Evolutionary conservation across 37 sponge, comb jelly and placozoan species (phyloP).

Genomic region (Dysidea cf. avara): DNA sequence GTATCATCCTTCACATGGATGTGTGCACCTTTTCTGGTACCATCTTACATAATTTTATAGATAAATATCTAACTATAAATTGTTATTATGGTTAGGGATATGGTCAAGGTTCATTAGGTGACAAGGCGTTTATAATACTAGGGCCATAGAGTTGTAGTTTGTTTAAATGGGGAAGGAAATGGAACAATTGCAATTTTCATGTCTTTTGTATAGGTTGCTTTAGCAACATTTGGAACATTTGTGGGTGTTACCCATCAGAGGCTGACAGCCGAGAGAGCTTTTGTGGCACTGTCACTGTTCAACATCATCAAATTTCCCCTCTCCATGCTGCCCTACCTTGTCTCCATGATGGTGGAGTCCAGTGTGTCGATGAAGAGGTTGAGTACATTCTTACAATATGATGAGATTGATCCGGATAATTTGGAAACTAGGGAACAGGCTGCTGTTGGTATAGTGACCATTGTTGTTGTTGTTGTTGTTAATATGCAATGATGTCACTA

Average conservation of each 20-base stretch:
- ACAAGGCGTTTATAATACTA: slow-evolving; percentile 39
- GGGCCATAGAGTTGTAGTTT: slow-evolving; percentile 18
- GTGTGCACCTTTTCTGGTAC: slow-evolving; percentile 71
- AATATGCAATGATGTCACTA: background rate
- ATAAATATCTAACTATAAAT: background rate
- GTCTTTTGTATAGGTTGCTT: too few species aligned
- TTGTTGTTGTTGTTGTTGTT: background rate
- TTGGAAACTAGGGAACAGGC: slow-evolving; percentile 28
- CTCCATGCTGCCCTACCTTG: slow-evolving; percentile 56
- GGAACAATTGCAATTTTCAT: too few species aligned
- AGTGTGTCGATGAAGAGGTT: slow-evolving; percentile 73
- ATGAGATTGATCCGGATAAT: slow-evolving; percentile 63
- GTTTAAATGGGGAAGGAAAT: slow-evolving; percentile 23
- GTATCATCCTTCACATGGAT: slow-evolving; percentile 56
- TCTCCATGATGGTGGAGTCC: slow-evolving; percentile 58
- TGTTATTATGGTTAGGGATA: too few species aligned
- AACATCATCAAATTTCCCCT: slow-evolving; percentile 74
- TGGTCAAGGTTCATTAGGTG: too few species aligned
- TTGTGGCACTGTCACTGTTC: slow-evolving; percentile 87
- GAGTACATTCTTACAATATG: slow-evolving; percentile 51
- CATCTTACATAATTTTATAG: too few species aligned
- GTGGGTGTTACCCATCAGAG: slow-evolving; percentile 19
- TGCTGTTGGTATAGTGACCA: slow-evolving; percentile 1
- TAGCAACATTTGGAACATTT: slow-evolving; percentile 76
- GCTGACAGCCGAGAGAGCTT: slow-evolving; percentile 72